These are phyloP conservation scores for Aphelocoma californica DNA, from an alignment of 2,797 vertebrate species.

Conservation along the genomic window DNA sequence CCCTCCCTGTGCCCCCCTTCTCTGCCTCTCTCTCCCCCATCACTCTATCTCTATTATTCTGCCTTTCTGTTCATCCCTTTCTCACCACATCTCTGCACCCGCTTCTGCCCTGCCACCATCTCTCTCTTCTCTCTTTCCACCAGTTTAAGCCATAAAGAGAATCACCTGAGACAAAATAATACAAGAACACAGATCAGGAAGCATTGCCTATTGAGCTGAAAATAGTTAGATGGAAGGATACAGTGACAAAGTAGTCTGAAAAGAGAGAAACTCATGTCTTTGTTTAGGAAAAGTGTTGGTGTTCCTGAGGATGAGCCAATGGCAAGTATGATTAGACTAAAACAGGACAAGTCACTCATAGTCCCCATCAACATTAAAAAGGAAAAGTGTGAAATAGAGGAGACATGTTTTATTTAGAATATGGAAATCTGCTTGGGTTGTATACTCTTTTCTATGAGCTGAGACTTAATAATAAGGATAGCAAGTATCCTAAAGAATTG, in stretches of 20 bases:
- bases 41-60: background rate
- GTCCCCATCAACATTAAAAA: background rate
- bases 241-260: background rate
- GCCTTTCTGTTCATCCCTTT: background rate
- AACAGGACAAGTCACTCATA: background rate
- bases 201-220: background rate
- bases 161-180: background rate
- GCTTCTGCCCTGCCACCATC: accelerated
- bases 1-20: accelerated
- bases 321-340: background rate
- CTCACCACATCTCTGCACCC: background rate
- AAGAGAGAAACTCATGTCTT: background rate
- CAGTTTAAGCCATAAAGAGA: background rate
- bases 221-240: background rate
- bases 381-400: background rate
- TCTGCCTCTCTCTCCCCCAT: background rate
- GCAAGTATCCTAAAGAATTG: background rate
- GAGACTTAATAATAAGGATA: background rate
- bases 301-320: background rate
- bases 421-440: background rate
- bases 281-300: background rate
- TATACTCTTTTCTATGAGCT: background rate
- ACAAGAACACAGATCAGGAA: background rate
- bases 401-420: background rate
- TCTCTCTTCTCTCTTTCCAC: background rate